These are phyloP conservation scores for Urosaurus nigricauda DNA, from an alignment of 2,797 vertebrate genomes.

Conservation along the genomic window DNA sequence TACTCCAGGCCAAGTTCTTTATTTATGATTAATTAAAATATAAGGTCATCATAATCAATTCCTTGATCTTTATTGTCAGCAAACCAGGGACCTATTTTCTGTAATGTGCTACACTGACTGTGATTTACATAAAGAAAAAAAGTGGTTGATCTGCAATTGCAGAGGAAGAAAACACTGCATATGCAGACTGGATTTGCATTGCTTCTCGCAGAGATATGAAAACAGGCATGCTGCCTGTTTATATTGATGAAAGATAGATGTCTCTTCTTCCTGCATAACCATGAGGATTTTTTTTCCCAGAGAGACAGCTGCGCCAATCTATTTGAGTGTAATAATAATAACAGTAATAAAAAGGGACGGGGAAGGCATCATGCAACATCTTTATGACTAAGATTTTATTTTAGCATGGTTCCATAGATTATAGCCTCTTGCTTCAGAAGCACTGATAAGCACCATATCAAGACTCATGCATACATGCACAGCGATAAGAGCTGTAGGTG, in stretches of 20 bases:
- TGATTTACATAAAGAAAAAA: not conserved
- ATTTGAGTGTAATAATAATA: too few species aligned
- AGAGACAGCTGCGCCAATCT: too few species aligned
- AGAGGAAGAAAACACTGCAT: not conserved
- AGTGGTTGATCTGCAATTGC: not conserved
- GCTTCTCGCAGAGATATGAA: not conserved
- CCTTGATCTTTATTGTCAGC: not conserved
- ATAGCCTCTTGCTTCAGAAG: too few species aligned
- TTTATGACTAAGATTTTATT: too few species aligned
- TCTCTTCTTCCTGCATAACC: too few species aligned
- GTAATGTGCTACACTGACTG: not conserved
- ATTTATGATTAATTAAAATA: not conserved
- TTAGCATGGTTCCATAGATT: too few species aligned
- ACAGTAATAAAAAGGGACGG: too few species aligned
- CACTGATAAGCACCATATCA: too few species aligned
- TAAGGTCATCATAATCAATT: not conserved
- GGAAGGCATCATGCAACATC: too few species aligned
- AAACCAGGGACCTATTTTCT: not conserved
- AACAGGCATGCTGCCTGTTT: not conserved
- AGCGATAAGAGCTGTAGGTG: too few species aligned
- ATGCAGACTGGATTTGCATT: not conserved
- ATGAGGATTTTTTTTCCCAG: too few species aligned
- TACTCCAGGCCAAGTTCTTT: not conserved
- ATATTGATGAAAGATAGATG: not conserved
- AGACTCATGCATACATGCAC: too few species aligned